Conservation (phyloP, 2,797 vertebrate genomes). For the Lacerta agilis region DNA sequence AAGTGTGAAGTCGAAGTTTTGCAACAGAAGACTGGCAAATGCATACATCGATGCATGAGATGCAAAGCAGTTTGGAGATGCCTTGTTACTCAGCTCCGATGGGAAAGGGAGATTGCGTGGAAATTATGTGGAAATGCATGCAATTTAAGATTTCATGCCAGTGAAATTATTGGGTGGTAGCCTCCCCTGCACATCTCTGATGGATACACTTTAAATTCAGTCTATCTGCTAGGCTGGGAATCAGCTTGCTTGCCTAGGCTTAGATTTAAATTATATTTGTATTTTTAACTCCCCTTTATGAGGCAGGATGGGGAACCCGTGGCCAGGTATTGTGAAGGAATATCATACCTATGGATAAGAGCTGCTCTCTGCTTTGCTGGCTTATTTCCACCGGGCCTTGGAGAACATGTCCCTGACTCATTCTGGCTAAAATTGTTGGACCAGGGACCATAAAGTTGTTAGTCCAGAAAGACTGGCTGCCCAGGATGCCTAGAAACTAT, state of each 20-base stretch:
- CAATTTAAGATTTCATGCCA: background rate
- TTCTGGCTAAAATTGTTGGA: no score
- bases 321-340: no score
- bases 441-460: no score
- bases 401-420: no score
- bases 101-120: slow-evolving; percentile 47
- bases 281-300: background rate
- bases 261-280: slow-evolving; percentile 1
- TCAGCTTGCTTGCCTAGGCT: background rate
- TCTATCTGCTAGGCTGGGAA: background rate
- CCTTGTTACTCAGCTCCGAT: slow-evolving; percentile 24
- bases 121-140: background rate
- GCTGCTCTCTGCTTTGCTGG: no score
- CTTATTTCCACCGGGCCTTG: no score
- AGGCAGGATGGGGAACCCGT: background rate
- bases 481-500: no score
- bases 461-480: no score
- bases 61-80: slow-evolving; percentile 43
- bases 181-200: slow-evolving; percentile 7
- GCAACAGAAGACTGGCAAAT: slow-evolving; percentile 54
- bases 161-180: slow-evolving; percentile 31
- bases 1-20: slow-evolving; percentile 55
- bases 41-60: slow-evolving; percentile 43
- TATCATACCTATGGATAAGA: no score
- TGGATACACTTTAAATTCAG: background rate